Percentiles rank a stretch among this genome's conserved stretches.
Evolutionary conservation across 2,113 vertebrate genomes (phyloP).

Genomic region (Periophthalmodon schlosseri): DNA sequence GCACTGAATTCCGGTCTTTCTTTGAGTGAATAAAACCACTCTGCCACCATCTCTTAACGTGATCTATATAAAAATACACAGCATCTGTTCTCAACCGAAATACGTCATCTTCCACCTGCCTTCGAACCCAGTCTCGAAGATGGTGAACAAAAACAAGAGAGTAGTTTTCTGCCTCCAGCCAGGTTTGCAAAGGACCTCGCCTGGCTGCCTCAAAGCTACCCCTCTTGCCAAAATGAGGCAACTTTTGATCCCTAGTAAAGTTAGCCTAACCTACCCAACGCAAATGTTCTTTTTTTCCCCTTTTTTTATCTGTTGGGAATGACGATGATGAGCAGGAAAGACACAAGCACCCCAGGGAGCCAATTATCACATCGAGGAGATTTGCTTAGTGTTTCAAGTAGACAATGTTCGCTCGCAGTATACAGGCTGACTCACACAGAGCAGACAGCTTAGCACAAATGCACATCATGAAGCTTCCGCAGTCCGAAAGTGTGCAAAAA

Average conservation of each 20-base stretch:
- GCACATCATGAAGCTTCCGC: slow-evolving; percentile 33
- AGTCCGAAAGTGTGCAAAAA: slow-evolving; percentile 37
- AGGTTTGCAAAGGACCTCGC: slow-evolving; percentile 40
- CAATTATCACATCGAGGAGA: slow-evolving; percentile 75
- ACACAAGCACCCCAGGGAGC: slow-evolving; percentile 68
- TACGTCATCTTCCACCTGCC: slow-evolving; percentile 22
- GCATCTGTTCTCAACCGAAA: neutral
- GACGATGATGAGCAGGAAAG: slow-evolving; percentile 67
- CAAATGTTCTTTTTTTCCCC: slow-evolving; percentile 15
- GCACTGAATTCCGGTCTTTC: no score
- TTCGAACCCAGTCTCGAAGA: slow-evolving; percentile 7
- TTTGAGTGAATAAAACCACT: no score
- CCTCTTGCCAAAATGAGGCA: slow-evolving; percentile 51
- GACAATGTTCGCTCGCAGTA: slow-evolving; percentile 60
- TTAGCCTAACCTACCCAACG: slow-evolving; percentile 58
- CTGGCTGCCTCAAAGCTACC: slow-evolving; percentile 43
- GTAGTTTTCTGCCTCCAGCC: slow-evolving; percentile 37
- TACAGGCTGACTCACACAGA: slow-evolving; percentile 1
- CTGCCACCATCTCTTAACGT: neutral
- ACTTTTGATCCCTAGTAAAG: slow-evolving; percentile 52
- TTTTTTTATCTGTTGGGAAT: slow-evolving; percentile 49
- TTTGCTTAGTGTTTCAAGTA: slow-evolving; percentile 71
- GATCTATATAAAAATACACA: neutral
- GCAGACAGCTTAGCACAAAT: slow-evolving; percentile 25
- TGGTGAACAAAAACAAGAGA: neutral